phyloP scores from a whole-genome alignment of 2,797 vertebrate species.

The Premnoplex brunnescens region DNA sequence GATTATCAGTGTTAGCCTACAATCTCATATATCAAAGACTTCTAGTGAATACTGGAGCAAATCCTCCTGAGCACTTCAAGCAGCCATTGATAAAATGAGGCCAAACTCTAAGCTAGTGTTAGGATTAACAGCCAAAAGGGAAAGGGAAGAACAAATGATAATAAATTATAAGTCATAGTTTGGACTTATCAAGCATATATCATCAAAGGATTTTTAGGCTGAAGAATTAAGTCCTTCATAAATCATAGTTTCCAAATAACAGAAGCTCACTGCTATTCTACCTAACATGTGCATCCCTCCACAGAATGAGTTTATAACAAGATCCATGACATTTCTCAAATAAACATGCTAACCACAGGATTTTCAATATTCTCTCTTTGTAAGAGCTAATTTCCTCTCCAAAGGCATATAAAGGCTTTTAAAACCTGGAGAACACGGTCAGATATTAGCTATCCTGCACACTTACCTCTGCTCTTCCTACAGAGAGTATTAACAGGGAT shows the following conservation, averaged over 20 bases:
- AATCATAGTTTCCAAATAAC: neutral
- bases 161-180: neutral
- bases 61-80: neutral
- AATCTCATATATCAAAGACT: constrained; percentile 45
- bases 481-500: neutral
- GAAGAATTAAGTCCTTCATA: neutral
- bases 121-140: neutral
- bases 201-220: neutral
- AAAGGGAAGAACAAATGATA: neutral
- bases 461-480: neutral
- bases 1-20: constrained; percentile 24
- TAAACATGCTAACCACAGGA: neutral
- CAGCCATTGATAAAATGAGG: constrained; percentile 34
- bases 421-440: neutral
- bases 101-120: neutral
- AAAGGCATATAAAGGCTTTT: neutral
- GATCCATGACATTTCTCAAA: neutral
- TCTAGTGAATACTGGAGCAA: constrained; percentile 17
- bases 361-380: neutral
- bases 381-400: neutral
- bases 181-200: neutral
- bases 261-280: neutral
- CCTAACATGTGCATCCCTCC: neutral
- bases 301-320: neutral
- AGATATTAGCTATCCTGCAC: neutral